A percentile compares a stretch with the other conserved stretches of the same genome.
phyloP scores from a whole-genome alignment of 2,888 invertebrate species.

The Ophion obscuratus region DNA sequence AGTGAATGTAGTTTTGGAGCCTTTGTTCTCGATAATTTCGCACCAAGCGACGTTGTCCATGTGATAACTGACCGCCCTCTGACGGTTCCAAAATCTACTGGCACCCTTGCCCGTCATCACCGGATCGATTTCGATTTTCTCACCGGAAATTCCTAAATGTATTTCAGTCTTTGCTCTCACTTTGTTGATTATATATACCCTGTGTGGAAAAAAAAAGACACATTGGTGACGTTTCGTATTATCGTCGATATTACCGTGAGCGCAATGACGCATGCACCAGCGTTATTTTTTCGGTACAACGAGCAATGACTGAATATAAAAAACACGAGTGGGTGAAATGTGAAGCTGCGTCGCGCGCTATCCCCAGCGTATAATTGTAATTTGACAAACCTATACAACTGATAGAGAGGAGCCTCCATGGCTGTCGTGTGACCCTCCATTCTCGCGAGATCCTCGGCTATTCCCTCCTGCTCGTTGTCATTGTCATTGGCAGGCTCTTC shows the following conservation, averaged over 20 bases:
- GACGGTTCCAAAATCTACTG: slow-evolving; percentile 86
- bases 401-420: slow-evolving; percentile 94
- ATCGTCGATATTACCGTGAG: not conserved
- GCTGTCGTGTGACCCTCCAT: slow-evolving; percentile 91
- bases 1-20: slow-evolving; percentile 90
- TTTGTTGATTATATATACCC: slow-evolving; percentile 91
- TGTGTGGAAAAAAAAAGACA: slow-evolving; percentile 83
- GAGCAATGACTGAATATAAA: too few relatives aligned
- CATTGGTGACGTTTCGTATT: not conserved
- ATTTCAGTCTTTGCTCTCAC: slow-evolving; percentile 93
- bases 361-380: not conserved
- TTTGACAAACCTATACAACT: slow-evolving; percentile 85
- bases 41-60: slow-evolving; percentile 95
- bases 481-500: slow-evolving; percentile 79
- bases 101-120: slow-evolving; percentile 84
- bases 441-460: slow-evolving; percentile 86
- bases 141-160: slow-evolving; percentile 94
- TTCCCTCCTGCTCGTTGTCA: slow-evolving; percentile 76
- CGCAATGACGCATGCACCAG: not conserved
- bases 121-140: slow-evolving; percentile 96
- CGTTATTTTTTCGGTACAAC: not conserved
- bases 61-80: slow-evolving; percentile 93
- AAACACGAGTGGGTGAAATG: too few relatives aligned
- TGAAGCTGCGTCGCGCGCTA: not conserved
- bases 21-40: slow-evolving; percentile 91